Conservation (phyloP, 2,113 vertebrate species). For the Nibea albiflora region DNA sequence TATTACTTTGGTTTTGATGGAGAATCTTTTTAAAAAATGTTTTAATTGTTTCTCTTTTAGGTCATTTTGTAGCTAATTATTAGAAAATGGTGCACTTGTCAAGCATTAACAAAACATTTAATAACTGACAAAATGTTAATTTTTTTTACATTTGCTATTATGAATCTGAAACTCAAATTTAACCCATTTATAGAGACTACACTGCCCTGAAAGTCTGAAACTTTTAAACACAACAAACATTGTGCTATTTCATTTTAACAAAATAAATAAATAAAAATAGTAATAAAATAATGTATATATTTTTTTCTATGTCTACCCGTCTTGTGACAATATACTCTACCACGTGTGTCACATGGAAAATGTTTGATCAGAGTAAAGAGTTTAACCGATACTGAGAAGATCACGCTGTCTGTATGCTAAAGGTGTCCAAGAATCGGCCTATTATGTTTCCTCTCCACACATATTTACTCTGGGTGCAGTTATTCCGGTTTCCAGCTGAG, state of each 20-base stretch:
- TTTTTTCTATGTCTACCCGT: background rate
- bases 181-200: background rate
- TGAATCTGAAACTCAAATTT: background rate
- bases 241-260: background rate
- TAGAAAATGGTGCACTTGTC: background rate
- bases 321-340: background rate
- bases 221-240: too few species aligned
- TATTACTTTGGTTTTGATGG: background rate
- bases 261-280: too few species aligned
- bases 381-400: constrained; percentile 66
- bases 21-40: background rate
- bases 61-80: background rate
- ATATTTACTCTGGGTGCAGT: constrained; percentile 75
- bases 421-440: constrained; percentile 53
- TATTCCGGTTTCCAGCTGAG: constrained; percentile 66
- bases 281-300: background rate
- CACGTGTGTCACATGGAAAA: background rate
- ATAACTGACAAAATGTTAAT: background rate
- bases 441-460: constrained; percentile 53
- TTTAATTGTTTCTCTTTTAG: too few species aligned
- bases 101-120: background rate
- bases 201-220: background rate
- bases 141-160: background rate
- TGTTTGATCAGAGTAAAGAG: constrained; percentile 32
- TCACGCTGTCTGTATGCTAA: constrained; percentile 69